Conservation (phyloP, 2,888 invertebrate species). For the Morpho helenor region DNA sequence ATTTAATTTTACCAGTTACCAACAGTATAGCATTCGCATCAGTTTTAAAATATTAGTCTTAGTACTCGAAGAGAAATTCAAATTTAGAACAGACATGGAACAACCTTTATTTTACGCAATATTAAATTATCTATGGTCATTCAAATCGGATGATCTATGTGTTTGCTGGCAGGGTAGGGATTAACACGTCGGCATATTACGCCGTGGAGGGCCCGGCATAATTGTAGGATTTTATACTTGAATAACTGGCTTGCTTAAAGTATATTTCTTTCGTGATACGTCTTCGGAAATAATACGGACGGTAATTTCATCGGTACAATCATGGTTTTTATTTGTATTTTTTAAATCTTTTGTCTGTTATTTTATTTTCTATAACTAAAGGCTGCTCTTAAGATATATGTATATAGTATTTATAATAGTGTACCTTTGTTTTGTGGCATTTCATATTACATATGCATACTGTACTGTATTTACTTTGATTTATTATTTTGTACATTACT, state of each 20-base stretch:
- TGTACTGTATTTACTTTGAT: too few species aligned
- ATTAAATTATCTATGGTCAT: slow-evolving; percentile 45
- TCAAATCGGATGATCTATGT: slow-evolving; percentile 32
- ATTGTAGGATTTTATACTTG: slow-evolving; percentile 20
- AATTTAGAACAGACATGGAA: slow-evolving; percentile 1
- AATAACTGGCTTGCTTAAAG: slow-evolving; percentile 7
- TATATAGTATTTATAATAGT: too few species aligned
- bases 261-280: slow-evolving; percentile 1
- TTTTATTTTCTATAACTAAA: too few species aligned
- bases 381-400: too few species aligned
- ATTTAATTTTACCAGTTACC: neutral
- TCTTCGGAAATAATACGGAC: too few species aligned
- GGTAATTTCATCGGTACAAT: too few species aligned
- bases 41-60: neutral
- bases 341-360: too few species aligned
- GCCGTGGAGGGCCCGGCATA: slow-evolving; percentile 32
- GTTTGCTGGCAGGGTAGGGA: slow-evolving; percentile 35
- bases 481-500: too few species aligned
- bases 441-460: too few species aligned
- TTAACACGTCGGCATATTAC: slow-evolving; percentile 49
- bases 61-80: slow-evolving; percentile 9
- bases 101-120: slow-evolving; percentile 26
- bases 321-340: too few species aligned
- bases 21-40: neutral
- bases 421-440: too few species aligned